Percentiles rank a stretch among this genome's conserved stretches.
Evolutionary conservation across 2,797 vertebrate genomes (phyloP).

Genomic region (Spinus pinus): DNA sequence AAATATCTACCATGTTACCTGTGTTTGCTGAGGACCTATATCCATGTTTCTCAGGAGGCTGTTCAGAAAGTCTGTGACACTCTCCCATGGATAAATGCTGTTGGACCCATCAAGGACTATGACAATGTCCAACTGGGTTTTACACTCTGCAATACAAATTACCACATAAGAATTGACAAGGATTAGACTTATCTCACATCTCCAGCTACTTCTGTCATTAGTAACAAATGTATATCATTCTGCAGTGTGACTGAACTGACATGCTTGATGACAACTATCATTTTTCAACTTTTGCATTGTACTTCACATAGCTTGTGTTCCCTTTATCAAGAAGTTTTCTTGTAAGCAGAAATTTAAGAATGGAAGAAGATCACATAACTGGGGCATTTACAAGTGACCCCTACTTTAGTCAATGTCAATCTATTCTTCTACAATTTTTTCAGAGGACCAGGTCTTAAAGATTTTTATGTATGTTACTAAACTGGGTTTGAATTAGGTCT

Average conservation of each 20-base stretch:
- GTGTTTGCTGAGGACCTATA: slow-evolving; percentile 87
- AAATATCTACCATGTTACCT: slow-evolving; percentile 75
- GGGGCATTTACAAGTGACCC: not conserved
- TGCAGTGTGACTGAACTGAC: not conserved
- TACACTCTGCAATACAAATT: slow-evolving; percentile 83
- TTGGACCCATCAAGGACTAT: slow-evolving; percentile 96
- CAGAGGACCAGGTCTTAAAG: not conserved
- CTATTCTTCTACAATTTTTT: not conserved
- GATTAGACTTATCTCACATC: not conserved
- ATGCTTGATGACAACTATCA: not conserved
- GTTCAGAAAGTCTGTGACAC: slow-evolving; percentile 83
- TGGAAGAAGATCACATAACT: not conserved
- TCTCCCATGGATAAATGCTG: slow-evolving; percentile 93
- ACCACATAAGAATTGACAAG: not conserved
- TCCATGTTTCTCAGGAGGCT: slow-evolving; percentile 85
- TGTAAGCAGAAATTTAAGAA: not conserved
- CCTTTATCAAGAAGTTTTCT: not conserved
- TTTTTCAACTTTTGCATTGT: not conserved
- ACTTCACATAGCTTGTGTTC: not conserved
- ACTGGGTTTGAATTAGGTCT: not conserved
- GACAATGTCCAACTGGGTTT: slow-evolving; percentile 88
- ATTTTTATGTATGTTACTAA: not conserved
- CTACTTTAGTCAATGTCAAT: not conserved
- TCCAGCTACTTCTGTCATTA: not conserved
- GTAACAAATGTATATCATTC: not conserved